Evolutionary conservation across 2,797 vertebrate genomes (phyloP).

Genomic region (Telmatherina bonti): DNA sequence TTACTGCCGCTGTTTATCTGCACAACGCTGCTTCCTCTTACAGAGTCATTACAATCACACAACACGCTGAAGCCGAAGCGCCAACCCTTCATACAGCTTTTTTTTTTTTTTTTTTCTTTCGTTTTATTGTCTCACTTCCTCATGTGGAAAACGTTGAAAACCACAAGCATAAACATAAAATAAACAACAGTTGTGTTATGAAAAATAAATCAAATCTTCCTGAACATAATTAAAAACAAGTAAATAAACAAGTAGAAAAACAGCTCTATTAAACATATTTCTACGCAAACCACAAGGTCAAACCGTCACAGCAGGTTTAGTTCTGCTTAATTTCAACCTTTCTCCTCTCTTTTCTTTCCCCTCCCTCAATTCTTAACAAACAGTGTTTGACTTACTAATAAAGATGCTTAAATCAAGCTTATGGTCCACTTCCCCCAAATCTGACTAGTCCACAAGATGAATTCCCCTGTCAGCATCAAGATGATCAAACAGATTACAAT

Average conservation of each 20-base stretch:
- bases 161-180: constrained; percentile 68
- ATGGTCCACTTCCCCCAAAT: constrained; percentile 87
- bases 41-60: constrained; percentile 67
- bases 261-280: not conserved
- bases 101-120: constrained; percentile 53
- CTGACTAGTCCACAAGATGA: constrained; percentile 85
- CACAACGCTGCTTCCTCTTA: constrained; percentile 73
- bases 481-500: constrained; percentile 91
- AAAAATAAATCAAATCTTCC: not conserved
- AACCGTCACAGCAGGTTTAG: constrained; percentile 32
- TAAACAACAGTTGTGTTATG: constrained; percentile 21
- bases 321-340: constrained; percentile 44
- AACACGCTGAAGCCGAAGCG: constrained; percentile 69
- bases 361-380: constrained; percentile 46
- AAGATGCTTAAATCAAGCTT: constrained; percentile 86
- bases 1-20: constrained; percentile 40
- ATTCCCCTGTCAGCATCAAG: constrained; percentile 87
- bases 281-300: constrained; percentile 1
- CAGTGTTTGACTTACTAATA: constrained; percentile 82
- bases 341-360: constrained; percentile 8
- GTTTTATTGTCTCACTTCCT: constrained; percentile 80
- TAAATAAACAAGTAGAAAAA: constrained; percentile 6
- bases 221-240: not conserved
- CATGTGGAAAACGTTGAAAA: constrained; percentile 76
- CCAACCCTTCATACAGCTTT: constrained; percentile 49